A percentile compares a stretch with the other conserved stretches of the same genome.
These are phyloP conservation scores for Zapus hudsonius DNA, from an alignment of 2,113 vertebrate genomes.

Conservation along the genomic window DNA sequence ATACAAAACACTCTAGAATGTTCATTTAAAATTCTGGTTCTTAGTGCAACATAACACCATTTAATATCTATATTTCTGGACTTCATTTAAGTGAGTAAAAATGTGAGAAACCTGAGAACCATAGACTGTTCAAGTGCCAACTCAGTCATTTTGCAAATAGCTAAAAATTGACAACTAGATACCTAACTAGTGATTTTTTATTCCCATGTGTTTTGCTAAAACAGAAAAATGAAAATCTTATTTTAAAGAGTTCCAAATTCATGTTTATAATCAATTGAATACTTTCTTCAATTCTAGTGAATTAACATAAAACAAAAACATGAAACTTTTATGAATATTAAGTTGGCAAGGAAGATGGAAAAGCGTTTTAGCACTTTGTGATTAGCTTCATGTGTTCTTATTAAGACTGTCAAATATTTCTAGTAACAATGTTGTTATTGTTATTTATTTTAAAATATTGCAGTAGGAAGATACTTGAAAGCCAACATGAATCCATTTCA, in stretches of 20 bases:
- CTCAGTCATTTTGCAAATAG: background rate
- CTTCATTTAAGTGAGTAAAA: background rate
- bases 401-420: background rate
- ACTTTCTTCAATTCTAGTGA: background rate
- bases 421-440: background rate
- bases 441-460: background rate
- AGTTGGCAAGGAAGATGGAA: background rate
- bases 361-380: background rate
- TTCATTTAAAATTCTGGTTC: background rate
- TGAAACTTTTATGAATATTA: background rate
- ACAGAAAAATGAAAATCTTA: background rate
- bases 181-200: background rate
- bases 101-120: background rate
- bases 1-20: background rate
- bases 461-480: background rate
- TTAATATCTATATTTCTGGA: background rate
- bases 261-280: background rate
- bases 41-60: background rate
- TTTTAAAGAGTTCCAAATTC: background rate
- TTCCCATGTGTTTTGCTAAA: background rate
- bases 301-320: background rate
- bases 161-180: background rate
- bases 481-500: background rate
- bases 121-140: too few relatives aligned
- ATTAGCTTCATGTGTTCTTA: background rate